Conservation (phyloP, 2,797 vertebrate species). For the Leucoraja ocellata region DNA sequence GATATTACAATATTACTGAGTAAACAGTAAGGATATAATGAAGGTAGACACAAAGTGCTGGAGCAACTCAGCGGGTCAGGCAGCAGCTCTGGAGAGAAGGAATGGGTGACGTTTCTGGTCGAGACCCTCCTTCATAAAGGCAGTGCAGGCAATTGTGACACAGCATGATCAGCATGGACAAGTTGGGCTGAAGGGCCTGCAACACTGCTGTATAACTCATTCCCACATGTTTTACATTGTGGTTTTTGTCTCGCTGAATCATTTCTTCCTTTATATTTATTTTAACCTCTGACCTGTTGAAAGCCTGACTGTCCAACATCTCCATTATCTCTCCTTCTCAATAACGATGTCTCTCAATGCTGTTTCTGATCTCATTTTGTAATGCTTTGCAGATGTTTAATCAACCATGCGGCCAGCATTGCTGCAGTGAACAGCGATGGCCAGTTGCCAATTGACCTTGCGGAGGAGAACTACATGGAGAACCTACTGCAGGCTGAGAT, state of each 20-base stretch:
- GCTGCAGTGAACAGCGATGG: slow-evolving; percentile 82
- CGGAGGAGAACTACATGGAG: slow-evolving; percentile 76
- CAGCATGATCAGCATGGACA: neutral
- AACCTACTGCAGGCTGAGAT: slow-evolving; percentile 68
- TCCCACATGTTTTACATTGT: neutral
- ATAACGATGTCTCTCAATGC: neutral
- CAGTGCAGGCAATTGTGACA: too few relatives aligned
- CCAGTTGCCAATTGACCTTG: slow-evolving; percentile 80
- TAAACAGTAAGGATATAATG: too few relatives aligned
- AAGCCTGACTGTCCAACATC: too few relatives aligned
- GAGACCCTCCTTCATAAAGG: too few relatives aligned
- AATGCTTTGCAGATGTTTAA: slow-evolving; percentile 64
- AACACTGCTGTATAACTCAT: neutral
- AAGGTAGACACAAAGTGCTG: too few relatives aligned
- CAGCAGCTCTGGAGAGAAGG: too few relatives aligned
- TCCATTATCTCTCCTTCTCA: neutral
- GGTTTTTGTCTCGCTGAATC: neutral
- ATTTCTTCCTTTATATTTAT: neutral
- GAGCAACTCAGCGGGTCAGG: too few relatives aligned
- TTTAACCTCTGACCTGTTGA: neutral
- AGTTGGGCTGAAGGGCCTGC: neutral
- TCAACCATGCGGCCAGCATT: slow-evolving; percentile 68
- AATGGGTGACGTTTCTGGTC: too few relatives aligned
- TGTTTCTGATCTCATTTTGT: neutral
- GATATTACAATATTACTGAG: too few relatives aligned